phyloP scores from a whole-genome alignment of 2,797 vertebrate species.

The Myripristis murdjan region DNA sequence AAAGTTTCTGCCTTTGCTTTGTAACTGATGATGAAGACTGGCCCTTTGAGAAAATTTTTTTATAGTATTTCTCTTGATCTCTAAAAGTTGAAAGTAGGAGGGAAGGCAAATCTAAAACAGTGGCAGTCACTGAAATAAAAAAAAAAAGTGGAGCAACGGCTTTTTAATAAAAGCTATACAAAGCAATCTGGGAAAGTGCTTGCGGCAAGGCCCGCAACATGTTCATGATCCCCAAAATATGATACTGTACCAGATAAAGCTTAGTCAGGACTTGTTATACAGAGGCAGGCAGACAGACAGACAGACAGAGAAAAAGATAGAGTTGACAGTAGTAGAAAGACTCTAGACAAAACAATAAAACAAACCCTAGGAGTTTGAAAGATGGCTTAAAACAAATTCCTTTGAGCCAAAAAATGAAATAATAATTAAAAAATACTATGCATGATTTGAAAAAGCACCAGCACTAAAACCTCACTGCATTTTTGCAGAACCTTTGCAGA shows the following conservation, averaged over 20 bases:
- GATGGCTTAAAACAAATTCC: conserved; percentile 8
- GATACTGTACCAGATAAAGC: too few species aligned
- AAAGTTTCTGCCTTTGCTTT: background rate
- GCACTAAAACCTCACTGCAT: background rate
- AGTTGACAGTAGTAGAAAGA: background rate
- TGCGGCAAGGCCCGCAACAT: too few species aligned
- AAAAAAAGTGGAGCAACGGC: background rate
- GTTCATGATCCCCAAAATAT: too few species aligned
- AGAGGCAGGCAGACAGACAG: background rate
- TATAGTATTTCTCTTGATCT: background rate
- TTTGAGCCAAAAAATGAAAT: too few species aligned
- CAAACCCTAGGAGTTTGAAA: conserved; percentile 15
- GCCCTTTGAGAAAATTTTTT: background rate
- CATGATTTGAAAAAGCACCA: too few species aligned
- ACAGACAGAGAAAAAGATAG: background rate
- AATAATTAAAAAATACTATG: too few species aligned
- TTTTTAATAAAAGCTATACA: too few species aligned
- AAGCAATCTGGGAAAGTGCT: too few species aligned
- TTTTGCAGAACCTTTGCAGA: background rate
- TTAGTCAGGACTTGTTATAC: too few species aligned
- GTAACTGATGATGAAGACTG: background rate
- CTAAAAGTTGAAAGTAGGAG: background rate
- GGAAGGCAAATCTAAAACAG: background rate
- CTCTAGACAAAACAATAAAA: conserved; percentile 24
- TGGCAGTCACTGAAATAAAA: background rate